phyloP scores from a whole-genome alignment of 2,113 vertebrate species.

The Eptesicus fuscus region DNA sequence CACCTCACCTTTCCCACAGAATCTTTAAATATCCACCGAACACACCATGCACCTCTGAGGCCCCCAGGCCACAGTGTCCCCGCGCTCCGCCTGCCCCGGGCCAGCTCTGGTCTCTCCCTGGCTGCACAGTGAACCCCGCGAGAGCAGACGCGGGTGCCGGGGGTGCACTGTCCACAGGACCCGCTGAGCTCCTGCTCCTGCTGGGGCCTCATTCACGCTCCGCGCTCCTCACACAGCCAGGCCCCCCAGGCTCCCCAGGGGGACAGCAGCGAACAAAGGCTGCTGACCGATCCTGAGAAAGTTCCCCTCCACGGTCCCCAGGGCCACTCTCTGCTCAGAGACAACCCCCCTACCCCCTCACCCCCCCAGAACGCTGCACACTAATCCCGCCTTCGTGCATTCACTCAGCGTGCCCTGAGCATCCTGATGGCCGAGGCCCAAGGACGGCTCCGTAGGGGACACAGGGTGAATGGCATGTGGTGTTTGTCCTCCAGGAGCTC shows the following conservation, averaged over 20 bases:
- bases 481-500: not conserved
- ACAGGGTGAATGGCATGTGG: not conserved
- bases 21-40: not conserved
- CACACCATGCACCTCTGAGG: not conserved
- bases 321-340: too few relatives aligned
- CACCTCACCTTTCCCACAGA: not conserved
- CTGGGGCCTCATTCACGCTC: fast-evolving
- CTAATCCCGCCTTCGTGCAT: too few relatives aligned
- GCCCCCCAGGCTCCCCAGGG: not conserved
- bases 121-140: fast-evolving
- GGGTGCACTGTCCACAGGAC: not conserved
- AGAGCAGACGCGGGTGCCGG: not conserved
- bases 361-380: fast-evolving
- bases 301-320: not conserved
- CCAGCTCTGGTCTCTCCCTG: too few relatives aligned
- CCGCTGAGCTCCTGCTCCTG: not conserved
- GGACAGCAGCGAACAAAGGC: not conserved
- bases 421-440: fast-evolving
- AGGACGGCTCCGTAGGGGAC: too few relatives aligned
- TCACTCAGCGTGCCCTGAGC: fast-evolving
- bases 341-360: too few relatives aligned
- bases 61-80: not conserved
- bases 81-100: too few relatives aligned
- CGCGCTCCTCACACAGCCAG: not conserved
- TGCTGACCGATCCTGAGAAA: not conserved